Conservation (phyloP, 2,888 invertebrate genomes). For the Neuroscelio doddi region DNA sequence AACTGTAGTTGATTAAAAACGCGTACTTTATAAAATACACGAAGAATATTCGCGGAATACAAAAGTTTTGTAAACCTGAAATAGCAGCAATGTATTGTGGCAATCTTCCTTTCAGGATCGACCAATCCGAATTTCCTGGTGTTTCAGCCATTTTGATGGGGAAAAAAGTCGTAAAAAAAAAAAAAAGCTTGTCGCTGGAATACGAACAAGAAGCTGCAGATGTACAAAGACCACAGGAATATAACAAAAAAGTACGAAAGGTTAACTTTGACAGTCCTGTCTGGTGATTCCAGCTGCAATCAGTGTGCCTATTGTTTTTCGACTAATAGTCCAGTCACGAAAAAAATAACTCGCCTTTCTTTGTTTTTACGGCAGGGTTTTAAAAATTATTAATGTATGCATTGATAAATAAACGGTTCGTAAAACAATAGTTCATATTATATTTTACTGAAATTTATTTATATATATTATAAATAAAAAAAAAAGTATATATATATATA, state of each 20-base stretch:
- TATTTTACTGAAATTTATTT: too few species aligned
- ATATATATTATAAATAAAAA: too few species aligned
- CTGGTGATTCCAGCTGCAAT: constrained; percentile 19
- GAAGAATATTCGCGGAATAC: too few species aligned
- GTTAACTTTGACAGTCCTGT: constrained; percentile 27
- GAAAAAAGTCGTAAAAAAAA: constrained; percentile 10
- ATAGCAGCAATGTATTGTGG: constrained; percentile 78
- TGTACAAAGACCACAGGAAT: too few species aligned
- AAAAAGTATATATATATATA: too few species aligned
- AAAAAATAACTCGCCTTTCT: constrained; percentile 3
- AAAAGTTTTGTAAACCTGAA: too few species aligned
- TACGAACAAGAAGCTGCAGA: constrained; percentile 15
- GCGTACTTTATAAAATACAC: neutral
- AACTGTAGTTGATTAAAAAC: neutral
- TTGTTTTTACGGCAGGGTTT: too few species aligned
- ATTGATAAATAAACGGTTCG: too few species aligned
- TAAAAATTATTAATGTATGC: too few species aligned
- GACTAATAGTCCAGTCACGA: constrained; percentile 23
- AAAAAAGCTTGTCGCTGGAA: constrained; percentile 3
- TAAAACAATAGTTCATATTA: too few species aligned
- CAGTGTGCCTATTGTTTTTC: constrained; percentile 27
- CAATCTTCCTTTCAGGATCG: constrained; percentile 68
- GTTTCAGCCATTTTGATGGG: constrained; percentile 12
- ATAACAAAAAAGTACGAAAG: constrained; percentile 10
- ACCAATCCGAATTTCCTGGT: constrained; percentile 20